Evolutionary conservation across 2,888 invertebrate genomes (phyloP), one percentile per base, ranked within the genome.

Genomic region (Stenurella melanura): DNA sequence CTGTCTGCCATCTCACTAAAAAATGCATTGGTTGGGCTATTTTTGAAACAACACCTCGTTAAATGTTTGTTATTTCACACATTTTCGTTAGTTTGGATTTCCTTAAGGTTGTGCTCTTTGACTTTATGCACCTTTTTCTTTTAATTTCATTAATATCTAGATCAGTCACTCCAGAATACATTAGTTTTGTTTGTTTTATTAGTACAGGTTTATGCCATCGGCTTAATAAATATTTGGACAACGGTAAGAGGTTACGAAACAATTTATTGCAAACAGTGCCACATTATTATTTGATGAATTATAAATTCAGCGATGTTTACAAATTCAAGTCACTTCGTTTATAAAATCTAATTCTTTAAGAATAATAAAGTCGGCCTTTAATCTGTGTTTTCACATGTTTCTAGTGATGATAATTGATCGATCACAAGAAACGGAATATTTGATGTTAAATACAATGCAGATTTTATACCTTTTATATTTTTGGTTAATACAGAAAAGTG

Each of bases 21-120:
- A 63, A 63, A 63, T 63, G 63, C 63, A 34, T 34, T 10, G 18
- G 18, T 18, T 42, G 42, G 42, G 42, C 42, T 64, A 64, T 50
- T 64, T 42, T 64, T 15, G n/a, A 21, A 19, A 64, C 64, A 42
- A 30, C 38, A 38, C 60, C 60, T 60, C 15, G 42, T 19, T 64
- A 64, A 34, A 30, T n/a, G 12, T 60, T 60, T 60, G 42, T 42
- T 15, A 15, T 50, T 50, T 15, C n/a, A 50, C 50, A n/a, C 50
- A 12, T 50, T 50, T 50, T n/a, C n/a, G n/a, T 12, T n/a, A 50
- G 50, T 7, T 50, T 60, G 21, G 26, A 60, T 60, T 60, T 60
- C 60, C 30, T 26, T 21, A 15, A 60, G 60, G 21, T n/a, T 26
- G 15, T 50, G 50, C n/a, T 50, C n/a, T n/a, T 60, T 60, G n/a